Conservation (phyloP, 1,140 invertebrate genomes). For the Colletes gigas region DNA sequence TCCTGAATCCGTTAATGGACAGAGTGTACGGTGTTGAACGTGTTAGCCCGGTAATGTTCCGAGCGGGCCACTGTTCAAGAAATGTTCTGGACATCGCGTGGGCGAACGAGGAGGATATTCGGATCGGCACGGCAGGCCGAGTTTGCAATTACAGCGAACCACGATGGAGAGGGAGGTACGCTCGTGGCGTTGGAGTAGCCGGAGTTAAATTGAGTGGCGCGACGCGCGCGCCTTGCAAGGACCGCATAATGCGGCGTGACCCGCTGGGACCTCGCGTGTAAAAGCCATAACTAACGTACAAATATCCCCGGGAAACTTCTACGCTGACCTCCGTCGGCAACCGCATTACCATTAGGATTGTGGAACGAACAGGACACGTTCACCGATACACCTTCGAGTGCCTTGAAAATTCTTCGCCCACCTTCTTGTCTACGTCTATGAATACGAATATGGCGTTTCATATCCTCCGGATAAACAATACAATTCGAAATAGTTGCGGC, state of each 20-base stretch:
- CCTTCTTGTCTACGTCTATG: no score
- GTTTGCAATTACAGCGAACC: slow-evolving; percentile 6
- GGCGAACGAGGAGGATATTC: neutral
- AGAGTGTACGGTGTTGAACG: neutral
- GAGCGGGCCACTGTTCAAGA: neutral
- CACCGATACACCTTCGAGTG: neutral
- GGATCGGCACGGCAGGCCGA: neutral
- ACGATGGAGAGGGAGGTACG: slow-evolving; percentile 2
- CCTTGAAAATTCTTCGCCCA: neutral
- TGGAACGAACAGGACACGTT: neutral
- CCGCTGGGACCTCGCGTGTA: slow-evolving; percentile 56
- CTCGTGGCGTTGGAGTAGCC: slow-evolving; percentile 16
- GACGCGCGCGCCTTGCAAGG: slow-evolving; percentile 50
- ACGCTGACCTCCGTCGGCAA: slow-evolving; percentile 17
- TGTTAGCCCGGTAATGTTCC: neutral
- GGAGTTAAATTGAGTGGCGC: slow-evolving; percentile 53
- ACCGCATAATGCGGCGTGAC: slow-evolving; percentile 57
- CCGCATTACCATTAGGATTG: slow-evolving; percentile 48
- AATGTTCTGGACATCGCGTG: neutral
- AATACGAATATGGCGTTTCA: no score
- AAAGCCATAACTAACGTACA: slow-evolving; percentile 62
- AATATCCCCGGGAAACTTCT: slow-evolving; percentile 57
- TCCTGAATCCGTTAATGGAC: neutral
- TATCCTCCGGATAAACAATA: no score
- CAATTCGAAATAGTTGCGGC: no score